These are phyloP conservation scores for Psilanteris sp. DNA, from an alignment of 1,140 invertebrate genomes.

Conservation along the genomic window DNA sequence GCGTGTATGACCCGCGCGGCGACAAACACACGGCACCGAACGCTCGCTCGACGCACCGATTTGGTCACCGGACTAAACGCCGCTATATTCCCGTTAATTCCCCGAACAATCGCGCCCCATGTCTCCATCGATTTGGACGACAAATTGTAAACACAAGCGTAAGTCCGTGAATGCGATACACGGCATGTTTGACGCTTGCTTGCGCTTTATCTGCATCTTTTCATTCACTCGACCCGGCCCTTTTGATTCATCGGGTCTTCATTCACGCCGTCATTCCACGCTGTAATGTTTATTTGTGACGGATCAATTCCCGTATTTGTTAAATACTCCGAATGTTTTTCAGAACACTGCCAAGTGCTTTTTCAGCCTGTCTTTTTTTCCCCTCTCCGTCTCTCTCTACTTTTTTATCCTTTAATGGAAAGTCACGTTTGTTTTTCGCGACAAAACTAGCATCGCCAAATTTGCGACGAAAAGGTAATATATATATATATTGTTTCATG, in stretches of 20 bases:
- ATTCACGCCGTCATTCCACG: conserved; percentile 24
- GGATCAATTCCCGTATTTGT: conserved; percentile 53
- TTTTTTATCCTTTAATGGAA: too few relatives aligned
- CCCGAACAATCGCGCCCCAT: conserved; percentile 67
- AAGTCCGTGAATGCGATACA: conserved; percentile 63
- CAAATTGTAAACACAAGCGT: conserved; percentile 60
- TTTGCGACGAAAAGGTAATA: too few relatives aligned
- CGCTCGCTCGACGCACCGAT: conserved; percentile 58
- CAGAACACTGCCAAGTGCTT: conserved; percentile 35
- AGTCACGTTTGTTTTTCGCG: too few relatives aligned
- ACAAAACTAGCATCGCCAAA: too few relatives aligned
- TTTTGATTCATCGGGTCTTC: conserved; percentile 56
- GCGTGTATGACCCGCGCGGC: conserved; percentile 36
- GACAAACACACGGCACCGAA: conserved; percentile 55
- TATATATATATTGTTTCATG: too few relatives aligned
- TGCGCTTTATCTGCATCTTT: conserved; percentile 62
- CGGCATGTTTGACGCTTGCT: conserved; percentile 49
- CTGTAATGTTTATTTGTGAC: conserved; percentile 58
- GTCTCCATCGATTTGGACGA: conserved; percentile 63
- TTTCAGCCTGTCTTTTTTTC: conserved; percentile 1
- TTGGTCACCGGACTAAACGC: conserved; percentile 69
- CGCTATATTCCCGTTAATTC: conserved; percentile 74
- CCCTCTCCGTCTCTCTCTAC: too few relatives aligned
- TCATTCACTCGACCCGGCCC: conserved; percentile 38
- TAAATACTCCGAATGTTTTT: conserved; percentile 52